Base-by-base conservation (phyloP, 2,797 vertebrate species). In the Myripristis jacobus region DNA sequence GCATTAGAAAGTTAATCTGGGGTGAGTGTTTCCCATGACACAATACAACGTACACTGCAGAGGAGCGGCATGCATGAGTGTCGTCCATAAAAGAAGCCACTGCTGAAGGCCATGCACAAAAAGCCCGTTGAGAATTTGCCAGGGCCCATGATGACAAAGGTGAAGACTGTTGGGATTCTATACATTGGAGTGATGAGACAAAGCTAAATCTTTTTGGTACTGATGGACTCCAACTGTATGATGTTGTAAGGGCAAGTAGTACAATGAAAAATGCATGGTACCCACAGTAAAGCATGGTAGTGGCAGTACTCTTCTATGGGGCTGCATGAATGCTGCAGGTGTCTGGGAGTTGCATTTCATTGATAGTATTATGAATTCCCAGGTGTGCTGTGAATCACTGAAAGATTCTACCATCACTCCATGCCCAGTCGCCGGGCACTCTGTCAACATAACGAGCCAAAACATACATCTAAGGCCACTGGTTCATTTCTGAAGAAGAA, bases 161-260 rank as follows among this genome's bases (percentile, higher is more conserved):
- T 25, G 15, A 60, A 66, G 25, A 48, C 54, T 34, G 6, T 29
- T 69, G 54, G 54, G 56, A 80, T 18, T 61, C 61, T 44, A 64
- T 72, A 71, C 43, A 66, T 12, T 74, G 54, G 59, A 44, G 31
- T 46, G 61, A 70, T 65, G 31, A 60, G n/a, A n/a, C n/a, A n/a
- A n/a, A n/a, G n/a, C n/a, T n/a, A n/a, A n/a, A n/a, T n/a, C n/a
- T n/a, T n/a, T 75, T 75, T 41, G 38, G 56, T 31, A 18, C 52
- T 36, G 59, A 79, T 70, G 66, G 66, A 9, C 52, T 70, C n/a
- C 12, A 61, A 55, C 27, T 55, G 70, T 74, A 66, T 75, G 60
- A 60, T n/a, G 4, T 63, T n/a, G 15, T 47, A 47, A 57, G 16
- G 54, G 58, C 29, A 38, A 70, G 22, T 21, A 48, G 8, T 34